Evolutionary conservation across 2,797 vertebrate species (phyloP).

Genomic region (Pangasius mekongensis): DNA sequence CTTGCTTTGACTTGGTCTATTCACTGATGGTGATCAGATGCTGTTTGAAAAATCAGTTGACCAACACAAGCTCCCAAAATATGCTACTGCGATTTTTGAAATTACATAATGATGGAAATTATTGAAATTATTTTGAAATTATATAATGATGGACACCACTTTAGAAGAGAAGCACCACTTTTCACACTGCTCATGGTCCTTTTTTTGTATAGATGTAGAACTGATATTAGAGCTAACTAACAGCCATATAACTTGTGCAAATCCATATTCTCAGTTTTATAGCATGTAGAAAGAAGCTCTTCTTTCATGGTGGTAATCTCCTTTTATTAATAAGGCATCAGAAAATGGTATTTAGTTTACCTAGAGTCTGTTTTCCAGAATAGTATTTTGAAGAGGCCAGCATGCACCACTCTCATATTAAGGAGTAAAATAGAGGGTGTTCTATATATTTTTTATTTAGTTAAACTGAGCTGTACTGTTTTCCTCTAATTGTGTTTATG

Average conservation of each 20-base stretch:
- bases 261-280: not conserved
- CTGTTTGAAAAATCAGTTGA: not conserved
- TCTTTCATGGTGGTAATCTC: not conserved
- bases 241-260: not conserved
- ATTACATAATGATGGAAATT: not conserved
- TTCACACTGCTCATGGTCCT: not conserved
- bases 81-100: not conserved
- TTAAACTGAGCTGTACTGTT: not conserved
- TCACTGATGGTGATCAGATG: not conserved
- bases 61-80: not conserved
- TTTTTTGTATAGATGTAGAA: not conserved
- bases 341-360: not conserved
- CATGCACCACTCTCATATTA: not conserved
- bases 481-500: not conserved
- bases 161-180: not conserved
- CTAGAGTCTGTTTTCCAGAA: not conserved
- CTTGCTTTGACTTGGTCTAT: not conserved
- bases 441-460: not conserved
- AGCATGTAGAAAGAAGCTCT: not conserved
- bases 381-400: not conserved
- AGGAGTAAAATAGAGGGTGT: not conserved
- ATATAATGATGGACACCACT: not conserved
- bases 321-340: constrained; percentile 1
- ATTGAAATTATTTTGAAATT: not conserved
- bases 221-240: not conserved